Evolutionary conservation across 1,140 invertebrate species (phyloP).

Genomic region (Drosophila rufa): DNA sequence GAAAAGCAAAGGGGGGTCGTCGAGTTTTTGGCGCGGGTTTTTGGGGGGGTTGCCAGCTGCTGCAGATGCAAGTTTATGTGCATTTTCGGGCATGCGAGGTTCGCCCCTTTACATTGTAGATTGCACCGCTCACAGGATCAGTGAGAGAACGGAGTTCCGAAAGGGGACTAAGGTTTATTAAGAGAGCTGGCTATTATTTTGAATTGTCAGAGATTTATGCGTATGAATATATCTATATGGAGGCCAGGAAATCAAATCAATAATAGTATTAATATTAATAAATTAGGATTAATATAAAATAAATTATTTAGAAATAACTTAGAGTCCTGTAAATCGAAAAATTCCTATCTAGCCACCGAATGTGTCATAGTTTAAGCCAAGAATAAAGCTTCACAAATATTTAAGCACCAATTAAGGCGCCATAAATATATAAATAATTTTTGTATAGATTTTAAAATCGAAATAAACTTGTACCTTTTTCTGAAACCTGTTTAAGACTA

Average conservation of each 20-base stretch:
- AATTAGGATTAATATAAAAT: neutral
- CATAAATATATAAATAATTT: too few species aligned
- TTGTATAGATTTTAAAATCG: too few species aligned
- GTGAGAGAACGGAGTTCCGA: neutral
- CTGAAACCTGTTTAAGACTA: too few species aligned
- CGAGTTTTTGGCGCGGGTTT: conserved; percentile 21
- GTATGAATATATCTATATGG: too few species aligned
- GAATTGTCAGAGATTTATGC: too few species aligned
- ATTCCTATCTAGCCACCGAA: neutral
- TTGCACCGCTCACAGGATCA: neutral
- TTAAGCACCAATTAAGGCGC: too few species aligned
- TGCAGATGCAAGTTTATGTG: conserved; percentile 72
- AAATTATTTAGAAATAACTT: neutral
- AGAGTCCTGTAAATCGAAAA: neutral
- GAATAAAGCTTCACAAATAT: neutral
- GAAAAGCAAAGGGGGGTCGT: conserved; percentile 27
- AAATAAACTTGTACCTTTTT: too few species aligned
- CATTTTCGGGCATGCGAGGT: conserved; percentile 41
- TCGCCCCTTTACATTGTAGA: conserved; percentile 33
- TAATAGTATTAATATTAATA: too few species aligned
- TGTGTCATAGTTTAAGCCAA: too few species aligned
- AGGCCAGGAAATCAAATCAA: too few species aligned
- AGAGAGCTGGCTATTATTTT: too few species aligned
- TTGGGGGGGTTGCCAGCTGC: conserved; percentile 26
- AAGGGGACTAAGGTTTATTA: neutral